Conservation (phyloP, 2,888 invertebrate species). For the Euzophera pinguis region DNA sequence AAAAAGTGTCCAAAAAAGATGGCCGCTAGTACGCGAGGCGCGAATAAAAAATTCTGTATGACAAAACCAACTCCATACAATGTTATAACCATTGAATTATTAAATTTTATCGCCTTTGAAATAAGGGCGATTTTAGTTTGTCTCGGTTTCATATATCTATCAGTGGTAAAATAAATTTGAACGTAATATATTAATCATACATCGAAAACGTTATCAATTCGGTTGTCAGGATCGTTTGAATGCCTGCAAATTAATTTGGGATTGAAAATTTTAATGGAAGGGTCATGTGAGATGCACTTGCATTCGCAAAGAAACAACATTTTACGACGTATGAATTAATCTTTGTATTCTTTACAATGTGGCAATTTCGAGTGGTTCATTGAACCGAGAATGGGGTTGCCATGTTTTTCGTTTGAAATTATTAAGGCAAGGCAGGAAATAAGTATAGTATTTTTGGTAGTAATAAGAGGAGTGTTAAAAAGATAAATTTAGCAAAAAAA, state of each 20-base stretch:
- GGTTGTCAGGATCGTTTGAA: slow-evolving; percentile 21
- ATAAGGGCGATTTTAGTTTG: not conserved
- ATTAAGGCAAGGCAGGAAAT: not conserved
- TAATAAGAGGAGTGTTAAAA: too few relatives aligned
- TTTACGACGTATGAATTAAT: not conserved
- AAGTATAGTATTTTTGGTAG: too few relatives aligned
- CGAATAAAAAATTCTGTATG: slow-evolving; percentile 30
- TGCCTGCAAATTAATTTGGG: slow-evolving; percentile 10
- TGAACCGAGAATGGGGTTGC: not conserved
- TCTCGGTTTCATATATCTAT: not conserved
- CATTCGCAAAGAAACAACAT: slow-evolving; percentile 1
- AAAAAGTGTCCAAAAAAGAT: slow-evolving; percentile 54
- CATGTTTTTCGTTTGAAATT: not conserved
- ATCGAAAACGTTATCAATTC: slow-evolving; percentile 38
- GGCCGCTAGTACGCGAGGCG: slow-evolving; percentile 25
- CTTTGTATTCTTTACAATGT: slow-evolving; percentile 2
- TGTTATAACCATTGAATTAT: not conserved
- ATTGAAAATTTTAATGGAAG: slow-evolving; percentile 11
- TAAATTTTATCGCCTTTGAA: not conserved
- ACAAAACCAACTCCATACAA: not conserved
- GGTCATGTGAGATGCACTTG: not conserved
- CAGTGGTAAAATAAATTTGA: not conserved
- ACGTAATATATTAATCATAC: slow-evolving; percentile 32
- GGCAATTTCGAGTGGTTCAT: not conserved
- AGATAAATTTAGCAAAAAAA: too few relatives aligned